These are phyloP conservation scores for Asarcornis scutulata DNA, from an alignment of 2,113 vertebrate species.

Conservation along the genomic window DNA sequence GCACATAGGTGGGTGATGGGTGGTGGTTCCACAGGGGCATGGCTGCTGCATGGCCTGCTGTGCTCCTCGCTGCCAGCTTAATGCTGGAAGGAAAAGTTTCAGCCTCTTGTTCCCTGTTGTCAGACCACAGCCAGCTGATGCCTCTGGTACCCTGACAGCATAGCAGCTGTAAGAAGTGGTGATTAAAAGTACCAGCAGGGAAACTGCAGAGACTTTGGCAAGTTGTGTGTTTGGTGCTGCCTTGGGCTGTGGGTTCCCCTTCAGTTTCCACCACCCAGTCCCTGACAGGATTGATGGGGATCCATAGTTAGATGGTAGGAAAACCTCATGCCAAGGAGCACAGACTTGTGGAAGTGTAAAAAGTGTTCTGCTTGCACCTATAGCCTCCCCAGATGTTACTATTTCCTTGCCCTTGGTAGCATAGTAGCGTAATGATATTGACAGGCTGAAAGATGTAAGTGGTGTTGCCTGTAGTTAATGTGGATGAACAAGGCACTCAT, in stretches of 20 bases:
- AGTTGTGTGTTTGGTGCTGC: too few species aligned
- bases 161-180: neutral
- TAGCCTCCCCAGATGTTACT: neutral
- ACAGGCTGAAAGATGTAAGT: neutral
- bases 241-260: neutral
- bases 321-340: neutral
- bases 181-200: neutral
- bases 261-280: neutral
- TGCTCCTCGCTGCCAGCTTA: neutral
- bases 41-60: neutral
- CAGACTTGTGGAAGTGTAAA: neutral
- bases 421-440: neutral
- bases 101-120: neutral
- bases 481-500: neutral
- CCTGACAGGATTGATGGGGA: neutral
- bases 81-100: neutral
- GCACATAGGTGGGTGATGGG: too few species aligned
- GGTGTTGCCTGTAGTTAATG: neutral
- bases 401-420: neutral
- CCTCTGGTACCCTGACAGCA: neutral
- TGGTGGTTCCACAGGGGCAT: too few species aligned
- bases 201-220: neutral
- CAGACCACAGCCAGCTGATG: neutral
- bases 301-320: neutral
- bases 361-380: neutral